phyloP scores from a whole-genome alignment of 2,888 invertebrate species.

The Thalpophila matura region DNA sequence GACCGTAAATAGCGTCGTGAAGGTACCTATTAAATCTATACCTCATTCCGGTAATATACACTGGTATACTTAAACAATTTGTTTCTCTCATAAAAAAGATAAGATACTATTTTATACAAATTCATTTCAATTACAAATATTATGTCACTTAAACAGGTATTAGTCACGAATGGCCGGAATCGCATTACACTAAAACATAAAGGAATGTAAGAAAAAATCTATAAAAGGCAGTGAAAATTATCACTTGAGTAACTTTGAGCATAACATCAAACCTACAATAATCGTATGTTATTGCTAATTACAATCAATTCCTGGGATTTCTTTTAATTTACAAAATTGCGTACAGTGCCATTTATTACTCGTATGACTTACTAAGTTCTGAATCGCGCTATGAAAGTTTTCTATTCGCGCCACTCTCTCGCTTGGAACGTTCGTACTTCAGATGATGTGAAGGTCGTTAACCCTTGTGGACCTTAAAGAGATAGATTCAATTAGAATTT shows the following conservation, averaged over 20 bases:
- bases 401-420: slow-evolving; percentile 85
- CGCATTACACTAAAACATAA: slow-evolving; percentile 42
- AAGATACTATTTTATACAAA: slow-evolving; percentile 35
- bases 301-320: slow-evolving; percentile 42
- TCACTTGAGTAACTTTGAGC: slow-evolving; percentile 74
- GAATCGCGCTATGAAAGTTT: slow-evolving; percentile 18
- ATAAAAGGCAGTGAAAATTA: slow-evolving; percentile 73
- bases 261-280: slow-evolving; percentile 49
- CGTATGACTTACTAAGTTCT: slow-evolving; percentile 31
- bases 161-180: slow-evolving; percentile 68
- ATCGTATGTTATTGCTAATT: slow-evolving; percentile 32
- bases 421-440: slow-evolving; percentile 90
- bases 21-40: not conserved
- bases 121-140: slow-evolving; percentile 59
- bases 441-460: slow-evolving; percentile 87
- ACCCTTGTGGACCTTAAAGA: slow-evolving; percentile 84
- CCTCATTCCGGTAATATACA: slow-evolving; percentile 32
- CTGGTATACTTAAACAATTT: slow-evolving; percentile 17
- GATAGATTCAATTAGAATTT: not conserved
- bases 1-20: no score
- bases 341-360: slow-evolving; percentile 48
- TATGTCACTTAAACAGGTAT: slow-evolving; percentile 74
- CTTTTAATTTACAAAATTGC: slow-evolving; percentile 46
- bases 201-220: slow-evolving; percentile 59
- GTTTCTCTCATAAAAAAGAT: slow-evolving; percentile 25